Conservation (phyloP, 2,797 vertebrate genomes). For the Microctenopoma stevenorrisi region DNA sequence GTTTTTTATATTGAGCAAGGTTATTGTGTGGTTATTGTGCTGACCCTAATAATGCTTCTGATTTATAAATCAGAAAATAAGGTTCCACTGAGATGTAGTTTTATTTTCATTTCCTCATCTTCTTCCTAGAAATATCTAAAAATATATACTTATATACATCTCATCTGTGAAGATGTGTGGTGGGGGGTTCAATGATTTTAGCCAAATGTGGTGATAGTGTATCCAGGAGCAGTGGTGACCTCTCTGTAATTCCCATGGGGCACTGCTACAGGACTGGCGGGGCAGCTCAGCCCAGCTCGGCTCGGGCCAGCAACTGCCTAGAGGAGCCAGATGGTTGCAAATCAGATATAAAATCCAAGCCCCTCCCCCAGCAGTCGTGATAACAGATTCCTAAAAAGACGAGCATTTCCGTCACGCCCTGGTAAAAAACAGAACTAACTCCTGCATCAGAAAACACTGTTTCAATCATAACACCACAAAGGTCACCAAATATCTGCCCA, state of each 20-base stretch:
- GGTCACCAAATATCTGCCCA: constrained; percentile 15
- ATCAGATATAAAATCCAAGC: constrained; percentile 72
- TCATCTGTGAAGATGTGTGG: constrained; percentile 2
- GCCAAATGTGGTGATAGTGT: constrained; percentile 62
- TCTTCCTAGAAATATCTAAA: too few relatives aligned
- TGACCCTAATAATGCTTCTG: background rate
- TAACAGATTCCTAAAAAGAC: constrained; percentile 32
- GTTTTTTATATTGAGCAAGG: constrained; percentile 2
- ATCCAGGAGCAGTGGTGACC: constrained; percentile 63
- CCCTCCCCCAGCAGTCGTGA: constrained; percentile 41
- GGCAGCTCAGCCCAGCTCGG: constrained; percentile 40
- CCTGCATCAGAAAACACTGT: background rate
- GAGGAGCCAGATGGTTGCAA: constrained; percentile 78
- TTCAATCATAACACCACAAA: background rate
- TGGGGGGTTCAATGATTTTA: constrained; percentile 2
- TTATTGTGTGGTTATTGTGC: background rate
- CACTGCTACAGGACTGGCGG: constrained; percentile 52
- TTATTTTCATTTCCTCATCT: background rate
- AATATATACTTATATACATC: background rate
- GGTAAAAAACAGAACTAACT: background rate
- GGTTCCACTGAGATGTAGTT: background rate
- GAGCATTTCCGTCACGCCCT: background rate
- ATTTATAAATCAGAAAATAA: background rate
- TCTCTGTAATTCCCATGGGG: constrained; percentile 72
- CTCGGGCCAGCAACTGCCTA: constrained; percentile 62